Evolutionary conservation across 2,113 vertebrate genomes (phyloP).

Genomic region (Calidris pygmaea): DNA sequence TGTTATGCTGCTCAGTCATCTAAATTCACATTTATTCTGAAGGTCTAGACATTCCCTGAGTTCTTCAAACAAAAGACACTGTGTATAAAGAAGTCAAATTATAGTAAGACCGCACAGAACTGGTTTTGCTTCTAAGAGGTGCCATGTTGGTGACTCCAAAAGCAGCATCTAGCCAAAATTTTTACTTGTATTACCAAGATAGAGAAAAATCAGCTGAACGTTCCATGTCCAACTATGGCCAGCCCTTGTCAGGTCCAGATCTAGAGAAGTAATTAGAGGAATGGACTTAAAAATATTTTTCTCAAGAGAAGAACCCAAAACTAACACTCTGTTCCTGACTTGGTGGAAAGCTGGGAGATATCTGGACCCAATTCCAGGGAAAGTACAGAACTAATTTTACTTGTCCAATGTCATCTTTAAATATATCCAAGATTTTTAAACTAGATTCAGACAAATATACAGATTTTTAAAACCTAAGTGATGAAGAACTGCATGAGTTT

Average conservation of each 20-base stretch:
- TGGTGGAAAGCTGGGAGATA: neutral
- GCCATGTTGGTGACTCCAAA: neutral
- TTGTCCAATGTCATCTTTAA: neutral
- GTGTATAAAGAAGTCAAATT: neutral
- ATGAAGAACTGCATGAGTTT: neutral
- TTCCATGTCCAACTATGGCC: conserved; percentile 2
- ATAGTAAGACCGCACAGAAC: neutral
- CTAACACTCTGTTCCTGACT: neutral
- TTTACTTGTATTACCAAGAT: neutral
- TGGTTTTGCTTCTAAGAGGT: neutral
- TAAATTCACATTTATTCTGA: conserved; percentile 13
- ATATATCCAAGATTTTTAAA: neutral
- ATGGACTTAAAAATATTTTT: conserved; percentile 20
- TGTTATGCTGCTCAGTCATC: neutral
- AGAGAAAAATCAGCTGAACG: neutral
- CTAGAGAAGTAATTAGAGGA: conserved; percentile 14
- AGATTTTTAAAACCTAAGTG: neutral
- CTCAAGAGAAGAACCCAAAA: conserved; percentile 10
- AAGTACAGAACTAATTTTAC: neutral
- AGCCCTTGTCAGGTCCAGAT: neutral
- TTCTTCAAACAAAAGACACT: conserved; percentile 10
- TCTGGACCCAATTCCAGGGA: neutral
- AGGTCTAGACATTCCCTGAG: neutral
- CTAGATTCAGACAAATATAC: neutral
- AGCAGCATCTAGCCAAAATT: neutral